Conservation (phyloP, 2,888 invertebrate genomes). For the Phragmatobia fuliginosa region DNA sequence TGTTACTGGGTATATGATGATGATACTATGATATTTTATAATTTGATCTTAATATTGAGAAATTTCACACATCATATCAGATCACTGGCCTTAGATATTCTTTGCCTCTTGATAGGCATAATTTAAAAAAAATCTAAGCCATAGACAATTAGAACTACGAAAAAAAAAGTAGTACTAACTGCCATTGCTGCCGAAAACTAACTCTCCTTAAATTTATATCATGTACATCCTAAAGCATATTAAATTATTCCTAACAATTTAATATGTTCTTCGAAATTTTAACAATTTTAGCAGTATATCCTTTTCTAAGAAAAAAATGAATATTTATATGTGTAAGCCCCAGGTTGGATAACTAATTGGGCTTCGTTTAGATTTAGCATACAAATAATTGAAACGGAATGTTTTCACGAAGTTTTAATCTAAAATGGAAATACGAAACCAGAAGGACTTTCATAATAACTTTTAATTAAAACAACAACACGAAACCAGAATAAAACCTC, state of each 20-base stretch:
- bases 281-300: background rate
- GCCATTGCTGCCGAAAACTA: background rate
- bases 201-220: background rate
- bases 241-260: too few species aligned
- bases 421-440: slow-evolving; percentile 8
- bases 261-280: too few species aligned
- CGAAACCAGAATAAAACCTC: background rate
- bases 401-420: slow-evolving; percentile 3
- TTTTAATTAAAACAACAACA: slow-evolving; percentile 6
- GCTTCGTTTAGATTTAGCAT: background rate
- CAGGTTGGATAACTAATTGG: background rate
- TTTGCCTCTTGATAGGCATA: too few species aligned
- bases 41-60: too few species aligned
- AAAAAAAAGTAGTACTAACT: too few species aligned
- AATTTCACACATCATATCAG: too few species aligned
- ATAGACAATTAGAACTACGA: background rate
- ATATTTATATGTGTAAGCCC: background rate
- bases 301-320: background rate
- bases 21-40: too few species aligned
- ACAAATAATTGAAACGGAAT: slow-evolving; percentile 2
- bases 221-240: too few species aligned
- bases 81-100: too few species aligned
- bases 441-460: slow-evolving; percentile 1
- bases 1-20: too few species aligned
- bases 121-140: background rate